phyloP scores from a whole-genome alignment of 2,113 vertebrate species.

The Hippoglossus stenolepis region DNA sequence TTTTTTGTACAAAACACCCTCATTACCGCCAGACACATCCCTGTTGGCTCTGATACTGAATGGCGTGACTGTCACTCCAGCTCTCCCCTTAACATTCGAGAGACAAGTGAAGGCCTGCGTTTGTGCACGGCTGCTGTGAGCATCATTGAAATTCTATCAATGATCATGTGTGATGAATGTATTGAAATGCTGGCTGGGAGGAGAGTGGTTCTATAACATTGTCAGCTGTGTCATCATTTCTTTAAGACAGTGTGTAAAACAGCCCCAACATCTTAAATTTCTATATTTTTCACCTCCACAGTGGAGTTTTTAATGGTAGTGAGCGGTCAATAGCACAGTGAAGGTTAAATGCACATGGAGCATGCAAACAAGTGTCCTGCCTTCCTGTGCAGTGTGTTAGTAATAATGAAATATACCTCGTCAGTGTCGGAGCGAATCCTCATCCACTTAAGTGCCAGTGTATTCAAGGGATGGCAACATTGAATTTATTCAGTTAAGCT shows the following conservation, averaged over 20 bases:
- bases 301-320: background rate
- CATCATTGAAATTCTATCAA: constrained; percentile 59
- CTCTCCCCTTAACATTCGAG: constrained; percentile 37
- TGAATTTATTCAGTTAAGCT: constrained; percentile 7
- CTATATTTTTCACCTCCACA: constrained; percentile 12
- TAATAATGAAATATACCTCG: background rate
- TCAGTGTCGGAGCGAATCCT: too few relatives aligned
- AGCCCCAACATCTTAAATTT: constrained; percentile 10
- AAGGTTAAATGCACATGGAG: constrained; percentile 12
- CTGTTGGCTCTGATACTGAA: constrained; percentile 13
- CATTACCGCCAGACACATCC: constrained; percentile 21
- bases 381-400: constrained; percentile 3
- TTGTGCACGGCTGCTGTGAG: constrained; percentile 38
- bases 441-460: background rate
- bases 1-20: constrained; percentile 33
- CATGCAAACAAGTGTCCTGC: background rate
- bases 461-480: constrained; percentile 1
- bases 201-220: constrained; percentile 45
- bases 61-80: constrained; percentile 23
- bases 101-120: constrained; percentile 51
- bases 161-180: constrained; percentile 41
- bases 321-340: background rate
- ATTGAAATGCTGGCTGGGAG: constrained; percentile 44
- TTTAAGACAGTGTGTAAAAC: constrained; percentile 17
- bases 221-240: constrained; percentile 45